Base-by-base conservation (phyloP, 2,888 invertebrate genomes). In the Pantelozetes paolii region DNA sequence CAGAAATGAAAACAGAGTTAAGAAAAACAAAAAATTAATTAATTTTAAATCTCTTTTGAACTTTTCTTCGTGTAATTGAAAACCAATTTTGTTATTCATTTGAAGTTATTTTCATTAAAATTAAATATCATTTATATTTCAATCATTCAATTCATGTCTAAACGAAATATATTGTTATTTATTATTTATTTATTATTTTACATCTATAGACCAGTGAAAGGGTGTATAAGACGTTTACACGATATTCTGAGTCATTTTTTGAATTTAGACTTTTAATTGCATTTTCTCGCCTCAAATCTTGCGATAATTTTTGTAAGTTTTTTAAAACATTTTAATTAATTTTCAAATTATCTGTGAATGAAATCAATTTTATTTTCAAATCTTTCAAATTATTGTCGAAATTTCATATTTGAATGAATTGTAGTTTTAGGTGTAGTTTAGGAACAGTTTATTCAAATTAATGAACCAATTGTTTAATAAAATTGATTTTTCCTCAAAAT, bases 111-210 rank as follows among this genome's bases (percentile, higher is more conserved):
- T 6, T 26, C 1, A 28, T 54, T 28, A 57, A 26, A 26, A 28
- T 28, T 57, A 13, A 15, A 2, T 26, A 1, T 57, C 8, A 57
- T 15, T 30, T 28, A 28, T 28, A n/a, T 57, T 9, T 57, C 28
- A 28, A 6, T 57, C 28, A 28, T 28, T 59, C 13, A 26, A 64
- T 26, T 57, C 26, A 64, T 64, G 64, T 64, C 64, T 9, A 64
- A 13, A 36, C 32, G 26, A 30, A 64, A 30, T 36, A 13, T 36
- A 18, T 36, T 64, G 9, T 32, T 64, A 20, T 1, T 64, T n/a
- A 64, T 64, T 64, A 32, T 64, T 64, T 20, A 36, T 36, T 64
- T 64, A 64, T 36, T 64, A 5, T 1, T 64, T 64, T 64, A 64
- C n/a, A 64, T 64, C n/a, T 64, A 64, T 36, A 30, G 36, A 18